Base-by-base conservation (phyloP, 2,888 invertebrate genomes). In the Nineta flava region DNA sequence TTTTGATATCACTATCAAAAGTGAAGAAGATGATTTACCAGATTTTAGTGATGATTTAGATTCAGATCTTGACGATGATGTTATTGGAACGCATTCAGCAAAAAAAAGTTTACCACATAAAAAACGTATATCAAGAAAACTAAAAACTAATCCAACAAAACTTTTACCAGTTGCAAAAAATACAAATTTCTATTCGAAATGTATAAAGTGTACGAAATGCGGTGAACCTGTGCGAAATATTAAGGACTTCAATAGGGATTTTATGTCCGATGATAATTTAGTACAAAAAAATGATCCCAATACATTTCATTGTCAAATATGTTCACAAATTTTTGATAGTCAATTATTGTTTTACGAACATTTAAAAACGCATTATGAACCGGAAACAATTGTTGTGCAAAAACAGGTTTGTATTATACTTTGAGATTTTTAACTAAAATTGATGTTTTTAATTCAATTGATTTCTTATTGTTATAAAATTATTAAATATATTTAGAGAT, bases 281-380 rank as follows among this genome's bases (percentile, higher is more conserved):
- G 56, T 62, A 16, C 64, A 74, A 68, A 19, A n/a, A 44, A 21
- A 21, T 19, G 61, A 71, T 42, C 70, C 74, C 2, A 63, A 73
- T 12, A 63, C 73, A 9, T 77, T 82, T 54, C 73, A 77, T 50
- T 91, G 91, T 61, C 85, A 88, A 65, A 64, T 91, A 12, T 92
- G 91, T 62, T 79, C 79, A n/a, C 77, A 76, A 54, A 75, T 74
- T 55, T 83, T 83, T 60, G 76, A 76, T 31, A 81, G 84, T 53
- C 91, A 92, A 62, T 65, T 88, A 15, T 80, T 81, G 60, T 91
- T 91, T 69, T 91, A 83, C 66, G 83, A 86, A 51, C 91, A 92
- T 62, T 71, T 92, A 7, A 88, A 87, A 65, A 75, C 78, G 51
- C 86, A 85, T 61, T 87, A 87, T 64, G 87, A 87, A 62, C 83